Evolutionary conservation across 2,113 vertebrate genomes (phyloP).

Genomic region (Bubo bubo): DNA sequence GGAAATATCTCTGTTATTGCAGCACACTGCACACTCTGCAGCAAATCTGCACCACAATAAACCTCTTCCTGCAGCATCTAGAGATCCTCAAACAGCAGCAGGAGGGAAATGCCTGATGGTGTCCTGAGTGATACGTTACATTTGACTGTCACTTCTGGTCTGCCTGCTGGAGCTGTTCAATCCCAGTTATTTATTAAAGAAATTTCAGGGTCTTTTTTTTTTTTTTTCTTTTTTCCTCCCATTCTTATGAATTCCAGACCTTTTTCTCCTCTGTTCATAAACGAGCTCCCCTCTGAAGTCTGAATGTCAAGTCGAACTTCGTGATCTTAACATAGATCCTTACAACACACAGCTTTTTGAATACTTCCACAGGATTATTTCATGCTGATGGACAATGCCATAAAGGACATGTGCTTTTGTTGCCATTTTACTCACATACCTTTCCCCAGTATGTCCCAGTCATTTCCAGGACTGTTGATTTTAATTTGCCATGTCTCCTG

Average conservation of each 20-base stretch:
- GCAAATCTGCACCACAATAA: conserved; percentile 58
- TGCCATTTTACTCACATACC: neutral
- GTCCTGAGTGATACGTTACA: conserved; percentile 13
- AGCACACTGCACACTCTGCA: conserved; percentile 50
- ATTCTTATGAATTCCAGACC: conserved; percentile 25
- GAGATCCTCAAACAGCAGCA: conserved; percentile 31
- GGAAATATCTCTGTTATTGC: conserved; percentile 58
- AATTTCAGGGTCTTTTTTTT: neutral
- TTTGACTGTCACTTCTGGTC: conserved; percentile 22
- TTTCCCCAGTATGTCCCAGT: neutral
- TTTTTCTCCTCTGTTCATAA: conserved; percentile 27
- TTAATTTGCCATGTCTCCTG: neutral
- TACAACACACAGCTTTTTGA: neutral
- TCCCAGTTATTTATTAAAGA: neutral
- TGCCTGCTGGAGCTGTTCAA: conserved; percentile 11
- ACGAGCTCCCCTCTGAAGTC: neutral
- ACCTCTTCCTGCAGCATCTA: conserved; percentile 40
- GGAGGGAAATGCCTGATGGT: conserved; percentile 1
- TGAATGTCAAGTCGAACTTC: conserved; percentile 43
- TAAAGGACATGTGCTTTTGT: neutral
- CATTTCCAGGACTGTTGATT: neutral
- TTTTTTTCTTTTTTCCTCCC: neutral
- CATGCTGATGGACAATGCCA: neutral
- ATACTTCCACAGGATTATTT: neutral
- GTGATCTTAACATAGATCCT: neutral